Base-by-base conservation (phyloP, 2,113 vertebrate species). In the Microtus pennsylvanicus region DNA sequence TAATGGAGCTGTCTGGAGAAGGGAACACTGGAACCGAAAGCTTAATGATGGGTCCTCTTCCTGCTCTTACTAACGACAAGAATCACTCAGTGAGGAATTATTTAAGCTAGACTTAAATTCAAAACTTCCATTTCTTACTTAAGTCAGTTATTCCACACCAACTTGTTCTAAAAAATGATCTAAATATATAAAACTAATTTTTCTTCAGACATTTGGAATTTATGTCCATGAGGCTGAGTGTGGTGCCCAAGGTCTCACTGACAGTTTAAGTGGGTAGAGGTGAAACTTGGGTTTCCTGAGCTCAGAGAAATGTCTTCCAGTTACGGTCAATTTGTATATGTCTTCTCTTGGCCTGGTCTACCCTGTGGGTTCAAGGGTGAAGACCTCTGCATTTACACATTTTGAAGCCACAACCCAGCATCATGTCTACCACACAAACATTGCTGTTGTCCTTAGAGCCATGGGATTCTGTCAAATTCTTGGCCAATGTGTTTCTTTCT, bases 61-160 rank as follows among this genome's bases (percentile, higher is more conserved):
- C 22, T 47, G 38, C 13, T 87, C 45, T 45, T 89, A 58, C 13
- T 52, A 67, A 78, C 6, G 81, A 81, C 58, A 95, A 89, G 77
- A 81, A 61, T 50, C 24, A 90, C 76, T 86, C 26, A 42, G 69
- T 70, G 30, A 55, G 89, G 17, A 74, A 81, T 76, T 63, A 88
- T 55, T 85, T 55, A 21, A 87, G 67, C 77, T 80, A 38, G 16
- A 89, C n/a, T 77, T 82, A 82, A 93, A 94, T 55, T 30, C 38
- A 63, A 86, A 81, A 93, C 70, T 12, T 26, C 10, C 19, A 78
- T 22, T 72, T 89, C 42, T 91, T 80, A 75, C 50, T 72, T 72
- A 61, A 85, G 75, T 77, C n/a, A 92, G 4, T 65, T 87, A 28
- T 19, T 85, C 22, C 9, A 69, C 28, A 76, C 45, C 17, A 19